phyloP scores from a whole-genome alignment of 2,113 vertebrate genomes.

The Chaetorhynchus papuensis region DNA sequence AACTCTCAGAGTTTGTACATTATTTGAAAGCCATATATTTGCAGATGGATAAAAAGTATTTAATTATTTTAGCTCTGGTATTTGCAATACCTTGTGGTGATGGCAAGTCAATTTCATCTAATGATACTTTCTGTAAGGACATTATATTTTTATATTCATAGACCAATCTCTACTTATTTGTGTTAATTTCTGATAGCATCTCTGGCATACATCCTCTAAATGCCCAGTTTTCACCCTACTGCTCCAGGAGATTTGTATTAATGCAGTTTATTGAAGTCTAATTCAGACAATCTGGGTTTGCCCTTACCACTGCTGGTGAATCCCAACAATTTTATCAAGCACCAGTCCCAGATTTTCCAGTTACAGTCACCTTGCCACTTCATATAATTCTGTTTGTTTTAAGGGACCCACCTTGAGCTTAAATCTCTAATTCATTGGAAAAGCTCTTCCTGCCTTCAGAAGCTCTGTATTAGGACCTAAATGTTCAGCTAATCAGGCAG shows the following conservation, averaged over 20 bases:
- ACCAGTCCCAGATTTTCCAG: neutral
- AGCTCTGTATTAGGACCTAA: neutral
- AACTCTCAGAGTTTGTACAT: neutral
- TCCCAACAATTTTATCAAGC: neutral
- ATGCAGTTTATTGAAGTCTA: neutral
- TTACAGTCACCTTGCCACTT: neutral
- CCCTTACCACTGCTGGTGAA: neutral
- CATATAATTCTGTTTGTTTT: neutral
- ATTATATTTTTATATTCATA: neutral
- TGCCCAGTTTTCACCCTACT: neutral
- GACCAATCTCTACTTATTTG: neutral
- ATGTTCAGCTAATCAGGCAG: neutral
- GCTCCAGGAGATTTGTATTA: neutral
- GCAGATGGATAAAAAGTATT: neutral
- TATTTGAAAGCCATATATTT: neutral
- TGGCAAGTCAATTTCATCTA: neutral
- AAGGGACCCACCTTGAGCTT: neutral
- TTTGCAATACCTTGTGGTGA: neutral
- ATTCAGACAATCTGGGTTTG: neutral
- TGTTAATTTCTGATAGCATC: neutral
- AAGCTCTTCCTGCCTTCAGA: neutral
- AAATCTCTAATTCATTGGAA: neutral
- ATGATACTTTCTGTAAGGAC: neutral
- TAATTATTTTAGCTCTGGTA: neutral
- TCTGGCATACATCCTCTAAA: neutral